A percentile compares a stretch with the other conserved stretches of the same genome.
Conservation (phyloP, 2,113 vertebrate species). For the Peromyscus polionotus region DNA sequence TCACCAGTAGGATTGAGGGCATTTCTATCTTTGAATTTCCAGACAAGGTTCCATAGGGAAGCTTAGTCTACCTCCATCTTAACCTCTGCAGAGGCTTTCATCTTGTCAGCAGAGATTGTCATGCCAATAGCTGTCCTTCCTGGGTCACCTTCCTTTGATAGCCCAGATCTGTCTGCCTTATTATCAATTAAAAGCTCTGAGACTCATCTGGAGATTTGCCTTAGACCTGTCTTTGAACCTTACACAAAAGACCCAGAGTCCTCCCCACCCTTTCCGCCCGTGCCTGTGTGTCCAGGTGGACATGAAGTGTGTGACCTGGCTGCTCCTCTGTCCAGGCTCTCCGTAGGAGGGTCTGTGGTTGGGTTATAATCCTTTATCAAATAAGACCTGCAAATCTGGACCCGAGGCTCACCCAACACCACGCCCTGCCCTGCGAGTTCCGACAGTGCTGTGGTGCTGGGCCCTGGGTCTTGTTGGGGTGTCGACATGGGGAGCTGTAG, state of each 20-base stretch:
- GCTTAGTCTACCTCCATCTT: not conserved
- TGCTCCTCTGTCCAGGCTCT: not conserved
- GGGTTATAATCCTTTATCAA: not conserved
- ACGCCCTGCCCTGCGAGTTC: not conserved
- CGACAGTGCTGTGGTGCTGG: not conserved
- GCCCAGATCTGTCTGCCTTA: not conserved
- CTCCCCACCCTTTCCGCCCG: not conserved
- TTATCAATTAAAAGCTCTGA: not conserved
- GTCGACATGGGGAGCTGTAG: not conserved
- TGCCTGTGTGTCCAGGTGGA: not conserved
- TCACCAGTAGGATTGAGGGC: conserved; percentile 96
- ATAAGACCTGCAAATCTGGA: not conserved
- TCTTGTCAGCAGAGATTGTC: not conserved
- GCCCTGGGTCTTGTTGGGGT: not conserved
- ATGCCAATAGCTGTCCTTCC: not conserved
- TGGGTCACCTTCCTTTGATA: not conserved
- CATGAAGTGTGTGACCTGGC: too few species aligned
- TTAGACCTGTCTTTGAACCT: not conserved
- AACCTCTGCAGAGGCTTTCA: not conserved
- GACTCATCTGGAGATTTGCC: not conserved
- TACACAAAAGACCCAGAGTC: not conserved
- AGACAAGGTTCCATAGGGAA: not conserved
- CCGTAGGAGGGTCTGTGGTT: too few species aligned
- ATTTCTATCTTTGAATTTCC: conserved; percentile 97
- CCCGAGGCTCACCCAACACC: not conserved